Evolutionary conservation across 2,113 vertebrate species (phyloP).

Genomic region (Megalops atlanticus): DNA sequence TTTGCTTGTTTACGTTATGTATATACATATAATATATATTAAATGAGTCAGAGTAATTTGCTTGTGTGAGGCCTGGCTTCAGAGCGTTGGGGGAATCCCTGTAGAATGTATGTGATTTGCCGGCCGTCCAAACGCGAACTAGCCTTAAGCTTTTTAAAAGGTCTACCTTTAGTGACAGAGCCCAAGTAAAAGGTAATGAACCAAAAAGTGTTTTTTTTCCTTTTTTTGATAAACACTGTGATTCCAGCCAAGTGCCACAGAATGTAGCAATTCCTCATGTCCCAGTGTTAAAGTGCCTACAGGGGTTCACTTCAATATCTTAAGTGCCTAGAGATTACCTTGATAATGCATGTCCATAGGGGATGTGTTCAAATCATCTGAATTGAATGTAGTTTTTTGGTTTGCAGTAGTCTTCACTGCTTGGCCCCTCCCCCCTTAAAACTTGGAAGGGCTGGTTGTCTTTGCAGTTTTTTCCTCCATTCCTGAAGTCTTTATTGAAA

Average conservation of each 20-base stretch:
- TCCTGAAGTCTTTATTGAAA: conserved; percentile 56
- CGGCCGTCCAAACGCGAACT: conserved; percentile 69
- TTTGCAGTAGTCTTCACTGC: conserved; percentile 67
- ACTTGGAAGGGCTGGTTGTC: background rate
- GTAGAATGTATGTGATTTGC: conserved; percentile 89
- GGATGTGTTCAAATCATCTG: conserved; percentile 57
- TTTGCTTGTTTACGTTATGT: conserved; percentile 95
- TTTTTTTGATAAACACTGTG: conserved; percentile 76
- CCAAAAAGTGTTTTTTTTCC: conserved; percentile 70
- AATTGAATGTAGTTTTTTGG: conserved; percentile 92
- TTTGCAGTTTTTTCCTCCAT: conserved; percentile 20
- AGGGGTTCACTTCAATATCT: conserved; percentile 81
- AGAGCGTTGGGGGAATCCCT: conserved; percentile 84
- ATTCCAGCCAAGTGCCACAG: conserved; percentile 81
- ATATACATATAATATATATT: conserved; percentile 66
- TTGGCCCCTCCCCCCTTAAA: no score
- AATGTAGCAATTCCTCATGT: conserved; percentile 95
- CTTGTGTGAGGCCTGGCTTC: conserved; percentile 81
- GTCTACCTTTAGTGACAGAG: conserved; percentile 81
- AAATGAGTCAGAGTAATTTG: conserved; percentile 84
- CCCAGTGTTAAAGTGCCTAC: conserved; percentile 92
- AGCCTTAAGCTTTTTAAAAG: conserved; percentile 52
- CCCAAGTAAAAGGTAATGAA: conserved; percentile 62
- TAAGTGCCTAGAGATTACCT: conserved; percentile 95
- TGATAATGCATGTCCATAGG: conserved; percentile 92